Evolutionary conservation across 2,888 invertebrate genomes (phyloP).

Genomic region (Podotricha telesiphe): DNA sequence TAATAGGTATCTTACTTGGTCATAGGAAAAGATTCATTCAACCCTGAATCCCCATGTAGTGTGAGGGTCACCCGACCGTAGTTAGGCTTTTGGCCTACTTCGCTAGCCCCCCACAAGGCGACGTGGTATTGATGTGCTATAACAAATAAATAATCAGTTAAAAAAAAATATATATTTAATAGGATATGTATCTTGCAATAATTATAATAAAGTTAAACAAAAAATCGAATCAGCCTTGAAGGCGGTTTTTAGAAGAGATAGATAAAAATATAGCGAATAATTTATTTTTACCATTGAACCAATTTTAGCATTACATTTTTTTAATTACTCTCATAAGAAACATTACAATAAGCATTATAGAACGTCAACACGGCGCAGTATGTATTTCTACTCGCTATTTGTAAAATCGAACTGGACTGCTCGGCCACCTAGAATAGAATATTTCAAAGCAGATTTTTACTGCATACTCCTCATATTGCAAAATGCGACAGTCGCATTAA

Average conservation of each 20-base stretch:
- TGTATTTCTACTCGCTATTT: too few species aligned
- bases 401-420: too few species aligned
- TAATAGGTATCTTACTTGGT: slow-evolving; percentile 88
- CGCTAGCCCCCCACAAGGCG: slow-evolving; percentile 88
- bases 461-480: too few species aligned
- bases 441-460: too few species aligned
- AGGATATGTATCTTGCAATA: neutral
- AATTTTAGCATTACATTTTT: neutral
- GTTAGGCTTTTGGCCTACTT: slow-evolving; percentile 82
- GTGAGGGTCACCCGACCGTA: slow-evolving; percentile 92
- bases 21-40: slow-evolving; percentile 95
- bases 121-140: slow-evolving; percentile 94
- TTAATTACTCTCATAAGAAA: too few species aligned
- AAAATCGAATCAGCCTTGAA: neutral
- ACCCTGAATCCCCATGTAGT: slow-evolving; percentile 90
- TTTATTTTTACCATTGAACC: neutral
- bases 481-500: too few species aligned
- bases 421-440: too few species aligned
- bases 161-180: too few species aligned
- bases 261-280: neutral
- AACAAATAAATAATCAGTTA: slow-evolving; percentile 17
- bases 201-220: neutral
- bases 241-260: neutral
- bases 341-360: too few species aligned
- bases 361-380: too few species aligned